Evolutionary conservation across 2,888 invertebrate genomes (phyloP), one percentile per base, ranked within the genome.

Genomic region (Sesia apiformis): DNA sequence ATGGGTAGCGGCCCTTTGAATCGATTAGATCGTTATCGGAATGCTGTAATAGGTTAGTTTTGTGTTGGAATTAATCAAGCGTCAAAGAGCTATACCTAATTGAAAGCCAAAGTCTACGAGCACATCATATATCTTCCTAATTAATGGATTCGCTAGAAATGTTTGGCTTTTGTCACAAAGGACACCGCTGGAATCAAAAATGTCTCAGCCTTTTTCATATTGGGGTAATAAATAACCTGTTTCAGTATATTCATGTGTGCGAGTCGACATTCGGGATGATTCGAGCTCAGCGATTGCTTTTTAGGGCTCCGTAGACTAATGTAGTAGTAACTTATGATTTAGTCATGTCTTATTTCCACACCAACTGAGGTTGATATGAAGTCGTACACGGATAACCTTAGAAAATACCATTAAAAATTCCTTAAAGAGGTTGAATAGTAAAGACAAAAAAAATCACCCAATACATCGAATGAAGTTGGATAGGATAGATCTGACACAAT

Each of bases 1-100:
- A 83, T 80, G 84, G 84, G 79, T 75, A 79, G 74, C 82, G 83
- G 79, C 81, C 80, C 76, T 62, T 84, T 84, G 78, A 82, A 84
- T 84, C 84, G 83, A 85, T 85, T 78, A 85, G 87, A 88, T 87
- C 74, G 73, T 73, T 73, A 79, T 78, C 78, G 79, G 77, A 83
- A 81, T 78, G 72, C 74, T 72, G 74, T 87, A 84, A 87, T 86
- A 85, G 87, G 84, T 86, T 81, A 86, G 84, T 81, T 81, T 80
- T 83, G 81, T 85, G 81, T 83, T 78, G 84, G 85, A 85, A 86
- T 85, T 88, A 86, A 87, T 86, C 87, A 85, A 84, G 78, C 84
- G 78, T 84, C 86, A 86, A 87, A 86, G 84, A 81, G 74, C 79
- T 81, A 78, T 67, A 74, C 70, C 74, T 82, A 82, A 83, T 83